Percentiles rank a stretch among this genome's conserved stretches.
phyloP scores from a whole-genome alignment of 1,140 invertebrate genomes.

The Sarcophaga peregrina region DNA sequence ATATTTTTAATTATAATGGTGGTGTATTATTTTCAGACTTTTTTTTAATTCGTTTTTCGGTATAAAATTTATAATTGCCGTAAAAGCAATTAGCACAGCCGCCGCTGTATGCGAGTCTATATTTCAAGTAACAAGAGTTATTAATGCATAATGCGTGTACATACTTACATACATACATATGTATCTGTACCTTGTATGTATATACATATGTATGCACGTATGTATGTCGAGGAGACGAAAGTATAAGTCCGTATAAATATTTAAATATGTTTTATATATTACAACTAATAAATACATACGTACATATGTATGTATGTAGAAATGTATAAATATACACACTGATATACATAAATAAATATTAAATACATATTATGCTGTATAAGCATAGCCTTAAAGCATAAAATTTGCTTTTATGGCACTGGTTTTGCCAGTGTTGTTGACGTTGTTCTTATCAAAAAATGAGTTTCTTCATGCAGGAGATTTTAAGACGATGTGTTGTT shows the following conservation, averaged over 20 bases:
- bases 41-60: not conserved
- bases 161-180: no score
- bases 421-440: not conserved
- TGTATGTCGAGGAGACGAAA: not conserved
- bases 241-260: not conserved
- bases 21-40: not conserved
- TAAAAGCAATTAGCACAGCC: conserved; percentile 36
- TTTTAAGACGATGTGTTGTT: no score
- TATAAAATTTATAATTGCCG: conserved; percentile 20
- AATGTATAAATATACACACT: no score
- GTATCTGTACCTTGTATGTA: not conserved
- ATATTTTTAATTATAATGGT: conserved; percentile 42
- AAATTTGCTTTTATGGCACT: not conserved
- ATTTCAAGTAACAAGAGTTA: conserved; percentile 14
- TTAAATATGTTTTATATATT: conserved; percentile 14
- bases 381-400: not conserved
- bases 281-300: not conserved
- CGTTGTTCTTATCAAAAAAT: not conserved
- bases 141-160: not conserved
- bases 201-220: not conserved
- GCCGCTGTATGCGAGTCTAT: not conserved
- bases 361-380: not conserved
- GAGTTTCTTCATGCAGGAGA: no score
- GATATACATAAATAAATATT: not conserved
- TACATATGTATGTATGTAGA: no score